phyloP scores from a whole-genome alignment of 2,888 invertebrate genomes.

The Polymixis lichenea region DNA sequence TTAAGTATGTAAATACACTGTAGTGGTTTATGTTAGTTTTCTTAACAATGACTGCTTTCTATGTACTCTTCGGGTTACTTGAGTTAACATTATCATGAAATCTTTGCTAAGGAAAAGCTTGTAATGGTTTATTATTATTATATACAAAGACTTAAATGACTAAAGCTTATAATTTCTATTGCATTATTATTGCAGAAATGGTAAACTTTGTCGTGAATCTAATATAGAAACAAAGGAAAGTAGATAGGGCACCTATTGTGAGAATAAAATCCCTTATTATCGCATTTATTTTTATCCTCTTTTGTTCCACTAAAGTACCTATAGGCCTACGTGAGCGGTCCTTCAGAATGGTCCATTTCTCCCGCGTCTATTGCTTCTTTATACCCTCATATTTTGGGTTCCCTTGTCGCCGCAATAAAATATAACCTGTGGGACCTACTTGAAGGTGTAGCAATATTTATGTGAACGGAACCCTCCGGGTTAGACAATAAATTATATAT shows the following conservation, averaged over 20 bases:
- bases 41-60: neutral
- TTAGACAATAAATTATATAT: slow-evolving; percentile 83
- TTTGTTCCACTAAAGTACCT: slow-evolving; percentile 36
- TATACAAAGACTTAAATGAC: neutral
- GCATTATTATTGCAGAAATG: slow-evolving; percentile 19
- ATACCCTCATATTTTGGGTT: slow-evolving; percentile 59
- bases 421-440: slow-evolving; percentile 75
- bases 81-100: neutral
- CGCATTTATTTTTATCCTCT: slow-evolving; percentile 49
- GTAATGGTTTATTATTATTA: neutral
- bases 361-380: slow-evolving; percentile 44
- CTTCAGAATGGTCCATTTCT: slow-evolving; percentile 49
- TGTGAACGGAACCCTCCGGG: slow-evolving; percentile 69
- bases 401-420: slow-evolving; percentile 75
- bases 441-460: slow-evolving; percentile 78
- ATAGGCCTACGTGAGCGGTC: slow-evolving; percentile 25
- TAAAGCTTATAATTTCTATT: slow-evolving; percentile 10
- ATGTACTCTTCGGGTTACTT: neutral
- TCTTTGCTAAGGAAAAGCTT: neutral
- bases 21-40: neutral
- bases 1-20: slow-evolving; percentile 1
- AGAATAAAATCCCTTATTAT: slow-evolving; percentile 32
- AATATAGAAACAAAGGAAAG: slow-evolving; percentile 33
- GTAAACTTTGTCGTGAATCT: slow-evolving; percentile 11
- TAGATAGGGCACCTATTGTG: slow-evolving; percentile 25